Evolutionary conservation across 2,113 vertebrate species (phyloP).

Genomic region (Odontophorus gujanensis): DNA sequence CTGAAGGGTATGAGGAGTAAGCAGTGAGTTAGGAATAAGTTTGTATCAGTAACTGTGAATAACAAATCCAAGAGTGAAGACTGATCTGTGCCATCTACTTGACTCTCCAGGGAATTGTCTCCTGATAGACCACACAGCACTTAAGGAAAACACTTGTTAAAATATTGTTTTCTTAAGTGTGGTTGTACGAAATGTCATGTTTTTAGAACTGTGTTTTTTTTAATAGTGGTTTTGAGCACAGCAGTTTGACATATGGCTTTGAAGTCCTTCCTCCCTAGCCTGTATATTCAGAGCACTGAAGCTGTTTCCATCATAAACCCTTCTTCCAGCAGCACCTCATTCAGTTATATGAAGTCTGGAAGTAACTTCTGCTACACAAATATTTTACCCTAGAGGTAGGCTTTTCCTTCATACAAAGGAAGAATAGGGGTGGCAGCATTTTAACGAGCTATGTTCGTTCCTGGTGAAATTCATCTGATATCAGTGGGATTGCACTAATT

Average conservation of each 20-base stretch:
- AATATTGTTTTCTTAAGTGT: slow-evolving; percentile 17
- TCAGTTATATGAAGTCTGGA: slow-evolving; percentile 54
- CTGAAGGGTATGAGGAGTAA: not conserved
- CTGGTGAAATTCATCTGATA: not conserved
- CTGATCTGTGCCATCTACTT: not conserved
- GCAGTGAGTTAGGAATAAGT: not conserved
- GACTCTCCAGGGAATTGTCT: not conserved
- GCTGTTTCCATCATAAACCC: slow-evolving; percentile 11
- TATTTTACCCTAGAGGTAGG: not conserved
- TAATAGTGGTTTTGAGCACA: not conserved
- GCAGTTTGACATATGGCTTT: not conserved
- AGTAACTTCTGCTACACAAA: not conserved
- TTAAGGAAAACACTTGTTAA: slow-evolving; percentile 28
- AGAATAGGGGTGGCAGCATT: not conserved
- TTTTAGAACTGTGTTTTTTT: slow-evolving; percentile 20
- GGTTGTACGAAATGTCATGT: not conserved
- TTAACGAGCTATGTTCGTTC: not conserved
- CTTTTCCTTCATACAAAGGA: slow-evolving; percentile 35
- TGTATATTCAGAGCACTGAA: not conserved
- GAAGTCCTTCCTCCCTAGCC: not conserved
- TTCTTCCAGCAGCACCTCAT: not conserved
- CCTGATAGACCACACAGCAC: not conserved
- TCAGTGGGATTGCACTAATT: not conserved
- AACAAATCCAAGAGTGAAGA: not conserved
- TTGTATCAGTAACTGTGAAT: not conserved